Percentiles rank a stretch among this genome's conserved stretches.
phyloP scores from a whole-genome alignment of 2,888 invertebrate species.

The Hyles lineata region DNA sequence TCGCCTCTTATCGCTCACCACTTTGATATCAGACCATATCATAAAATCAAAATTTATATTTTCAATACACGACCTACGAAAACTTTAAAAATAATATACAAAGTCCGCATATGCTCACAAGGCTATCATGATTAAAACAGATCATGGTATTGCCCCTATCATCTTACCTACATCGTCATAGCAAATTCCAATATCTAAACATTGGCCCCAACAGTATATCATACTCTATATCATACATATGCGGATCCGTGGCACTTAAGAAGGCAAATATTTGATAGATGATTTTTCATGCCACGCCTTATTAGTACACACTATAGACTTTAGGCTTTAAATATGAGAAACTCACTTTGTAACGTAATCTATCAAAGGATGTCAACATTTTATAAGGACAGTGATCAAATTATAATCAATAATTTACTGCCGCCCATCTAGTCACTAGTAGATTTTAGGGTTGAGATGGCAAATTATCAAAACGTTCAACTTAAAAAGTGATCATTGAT shows the following conservation, averaged over 20 bases:
- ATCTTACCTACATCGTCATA: background rate
- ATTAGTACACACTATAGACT: background rate
- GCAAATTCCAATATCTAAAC: background rate
- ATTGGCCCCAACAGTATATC: background rate
- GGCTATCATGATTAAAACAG: slow-evolving; percentile 3
- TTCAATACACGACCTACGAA: background rate
- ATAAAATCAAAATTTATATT: background rate
- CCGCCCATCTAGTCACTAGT: too few relatives aligned
- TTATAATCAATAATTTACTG: too few relatives aligned
- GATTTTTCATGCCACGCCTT: slow-evolving; percentile 3
- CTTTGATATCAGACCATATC: background rate
- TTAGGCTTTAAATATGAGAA: background rate
- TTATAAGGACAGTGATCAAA: too few relatives aligned
- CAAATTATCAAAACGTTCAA: too few relatives aligned
- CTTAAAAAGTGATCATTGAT: too few relatives aligned
- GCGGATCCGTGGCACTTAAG: background rate
- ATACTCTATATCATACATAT: background rate
- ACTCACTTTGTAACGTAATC: background rate
- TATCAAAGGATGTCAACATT: background rate
- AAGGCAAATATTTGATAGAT: background rate
- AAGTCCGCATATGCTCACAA: background rate
- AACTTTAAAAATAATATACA: slow-evolving; percentile 6
- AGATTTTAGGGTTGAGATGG: too few relatives aligned
- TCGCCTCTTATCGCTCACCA: too few relatives aligned
- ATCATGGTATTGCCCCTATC: background rate